These are phyloP conservation scores for Platycnemis pennipes DNA, from an alignment of 2,888 invertebrate species.

Conservation along the genomic window DNA sequence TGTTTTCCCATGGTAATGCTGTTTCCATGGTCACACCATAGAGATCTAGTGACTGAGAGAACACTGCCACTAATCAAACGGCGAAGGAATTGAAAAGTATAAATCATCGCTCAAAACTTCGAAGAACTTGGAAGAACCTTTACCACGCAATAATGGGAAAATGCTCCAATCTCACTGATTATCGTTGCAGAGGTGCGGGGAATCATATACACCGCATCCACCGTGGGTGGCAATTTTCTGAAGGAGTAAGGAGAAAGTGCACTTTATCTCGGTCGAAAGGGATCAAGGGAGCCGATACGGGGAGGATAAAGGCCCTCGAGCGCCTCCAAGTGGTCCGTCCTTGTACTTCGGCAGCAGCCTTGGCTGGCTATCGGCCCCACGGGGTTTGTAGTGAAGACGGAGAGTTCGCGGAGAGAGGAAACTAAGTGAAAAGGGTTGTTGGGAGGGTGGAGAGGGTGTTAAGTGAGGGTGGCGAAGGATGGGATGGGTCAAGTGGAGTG, in stretches of 20 bases:
- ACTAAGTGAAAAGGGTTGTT: background rate
- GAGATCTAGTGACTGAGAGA: too few species aligned
- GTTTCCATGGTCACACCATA: too few species aligned
- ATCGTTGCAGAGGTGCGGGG: background rate
- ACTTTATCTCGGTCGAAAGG: background rate
- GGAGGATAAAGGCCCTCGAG: background rate
- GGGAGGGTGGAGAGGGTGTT: background rate
- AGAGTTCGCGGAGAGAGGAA: background rate
- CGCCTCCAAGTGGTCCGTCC: slow-evolving; percentile 15
- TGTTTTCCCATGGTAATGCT: too few species aligned
- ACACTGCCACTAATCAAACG: too few species aligned
- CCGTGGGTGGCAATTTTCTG: background rate
- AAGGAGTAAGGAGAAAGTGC: background rate
- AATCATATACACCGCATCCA: background rate
- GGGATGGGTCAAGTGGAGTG: background rate
- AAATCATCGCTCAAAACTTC: background rate
- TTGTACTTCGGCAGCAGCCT: background rate
- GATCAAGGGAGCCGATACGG: background rate
- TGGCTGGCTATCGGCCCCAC: too few species aligned
- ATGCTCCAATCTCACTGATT: background rate
- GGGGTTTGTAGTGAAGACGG: too few species aligned
- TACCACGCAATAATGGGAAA: background rate
- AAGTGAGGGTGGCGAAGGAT: background rate
- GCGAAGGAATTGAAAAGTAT: background rate
- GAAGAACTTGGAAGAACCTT: background rate